Evolutionary conservation across 2,797 vertebrate genomes (phyloP).

Genomic region (Poecilia velifera): DNA sequence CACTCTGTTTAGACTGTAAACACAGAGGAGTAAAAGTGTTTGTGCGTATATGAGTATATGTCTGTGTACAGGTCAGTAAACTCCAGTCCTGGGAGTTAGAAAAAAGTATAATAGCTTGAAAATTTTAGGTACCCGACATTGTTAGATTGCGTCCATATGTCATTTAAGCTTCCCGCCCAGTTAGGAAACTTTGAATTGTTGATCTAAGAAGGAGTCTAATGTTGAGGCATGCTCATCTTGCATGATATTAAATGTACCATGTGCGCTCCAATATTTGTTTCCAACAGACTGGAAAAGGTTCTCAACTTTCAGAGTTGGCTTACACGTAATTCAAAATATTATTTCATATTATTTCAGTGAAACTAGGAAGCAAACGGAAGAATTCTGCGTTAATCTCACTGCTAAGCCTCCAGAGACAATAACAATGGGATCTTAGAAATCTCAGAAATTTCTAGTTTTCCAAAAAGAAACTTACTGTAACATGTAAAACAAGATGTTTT

Average conservation of each 20-base stretch:
- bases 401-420: slow-evolving; percentile 58
- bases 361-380: slow-evolving; percentile 53
- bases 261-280: background rate
- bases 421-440: slow-evolving; percentile 63
- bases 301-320: slow-evolving; percentile 48
- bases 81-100: slow-evolving; percentile 18
- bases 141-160: slow-evolving; percentile 17
- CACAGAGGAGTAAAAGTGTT: slow-evolving; percentile 50
- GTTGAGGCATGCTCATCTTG: too few relatives aligned
- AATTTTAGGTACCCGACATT: slow-evolving; percentile 26
- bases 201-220: background rate
- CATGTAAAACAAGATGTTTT: too few relatives aligned
- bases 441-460: background rate
- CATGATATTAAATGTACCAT: background rate
- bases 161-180: slow-evolving; percentile 16
- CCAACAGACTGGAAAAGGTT: background rate
- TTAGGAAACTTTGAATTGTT: slow-evolving; percentile 17
- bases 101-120: slow-evolving; percentile 4
- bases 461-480: background rate
- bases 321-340: slow-evolving; percentile 25
- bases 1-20: slow-evolving; percentile 74
- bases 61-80: slow-evolving; percentile 26
- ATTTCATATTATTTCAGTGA: slow-evolving; percentile 34
- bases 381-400: slow-evolving; percentile 60
- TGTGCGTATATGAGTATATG: slow-evolving; percentile 16